A percentile compares a stretch with the other conserved stretches of the same genome.
Evolutionary conservation across 2,113 vertebrate species (phyloP).

Genomic region (Axis porcinus): DNA sequence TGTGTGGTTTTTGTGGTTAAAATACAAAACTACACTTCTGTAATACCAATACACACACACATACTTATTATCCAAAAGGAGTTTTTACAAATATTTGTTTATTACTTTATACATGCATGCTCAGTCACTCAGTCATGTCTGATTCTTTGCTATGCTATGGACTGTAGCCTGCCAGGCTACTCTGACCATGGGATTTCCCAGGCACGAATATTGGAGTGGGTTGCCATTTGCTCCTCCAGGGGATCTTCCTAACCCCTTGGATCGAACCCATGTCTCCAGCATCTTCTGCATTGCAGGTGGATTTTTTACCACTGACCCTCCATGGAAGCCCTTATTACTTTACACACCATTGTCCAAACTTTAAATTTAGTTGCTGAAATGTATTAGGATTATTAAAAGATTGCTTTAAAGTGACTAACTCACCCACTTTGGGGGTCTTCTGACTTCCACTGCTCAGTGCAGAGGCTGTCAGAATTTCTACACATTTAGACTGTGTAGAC

Average conservation of each 20-base stretch:
- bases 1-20: not conserved
- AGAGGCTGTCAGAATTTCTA: not conserved
- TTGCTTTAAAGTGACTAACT: not conserved
- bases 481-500: not conserved
- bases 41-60: not conserved
- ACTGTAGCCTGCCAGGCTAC: not conserved
- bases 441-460: not conserved
- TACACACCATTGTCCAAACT: not conserved
- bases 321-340: not conserved
- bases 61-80: not conserved
- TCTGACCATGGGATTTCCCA: not conserved
- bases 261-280: accelerated
- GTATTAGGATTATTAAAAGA: not conserved
- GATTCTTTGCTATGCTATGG: not conserved
- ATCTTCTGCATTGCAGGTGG: not conserved
- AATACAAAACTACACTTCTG: not conserved
- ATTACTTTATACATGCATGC: not conserved
- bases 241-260: too few species aligned
- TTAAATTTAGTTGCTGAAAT: not conserved
- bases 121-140: not conserved
- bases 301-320: not conserved
- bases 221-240: not conserved
- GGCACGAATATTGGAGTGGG: not conserved
- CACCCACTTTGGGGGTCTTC: not conserved
- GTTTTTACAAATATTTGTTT: not conserved